Percentiles rank a stretch among this genome's conserved stretches.
phyloP scores from a whole-genome alignment of 2,113 vertebrate genomes.

The Mystacornis crossleyi region DNA sequence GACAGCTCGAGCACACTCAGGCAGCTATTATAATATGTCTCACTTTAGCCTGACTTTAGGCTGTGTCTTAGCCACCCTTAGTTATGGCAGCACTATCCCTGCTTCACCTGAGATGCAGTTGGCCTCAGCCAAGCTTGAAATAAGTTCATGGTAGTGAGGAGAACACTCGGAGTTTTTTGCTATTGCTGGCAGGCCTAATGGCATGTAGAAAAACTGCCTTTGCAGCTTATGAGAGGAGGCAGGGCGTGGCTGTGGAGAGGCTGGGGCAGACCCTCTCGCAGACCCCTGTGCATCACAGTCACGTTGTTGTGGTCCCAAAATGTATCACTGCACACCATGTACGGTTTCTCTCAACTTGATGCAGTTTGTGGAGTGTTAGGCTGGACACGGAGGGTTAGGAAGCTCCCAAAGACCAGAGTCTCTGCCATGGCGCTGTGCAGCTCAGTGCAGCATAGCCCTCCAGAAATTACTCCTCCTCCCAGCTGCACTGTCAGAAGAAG shows the following conservation, averaged over 20 bases:
- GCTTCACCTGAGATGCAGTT: neutral
- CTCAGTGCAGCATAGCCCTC: neutral
- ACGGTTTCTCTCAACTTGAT: neutral
- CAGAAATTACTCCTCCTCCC: neutral
- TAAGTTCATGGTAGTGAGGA: neutral
- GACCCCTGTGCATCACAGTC: fast-evolving
- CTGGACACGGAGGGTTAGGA: neutral
- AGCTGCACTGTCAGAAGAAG: neutral
- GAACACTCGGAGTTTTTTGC: neutral
- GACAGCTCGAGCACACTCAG: conserved; percentile 57
- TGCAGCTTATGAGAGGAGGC: neutral
- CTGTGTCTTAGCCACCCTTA: conserved; percentile 9
- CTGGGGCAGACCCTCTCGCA: neutral
- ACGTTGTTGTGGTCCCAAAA: fast-evolving
- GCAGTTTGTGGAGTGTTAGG: neutral
- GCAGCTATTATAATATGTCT: conserved; percentile 67
- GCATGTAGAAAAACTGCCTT: neutral
- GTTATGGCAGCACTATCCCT: neutral
- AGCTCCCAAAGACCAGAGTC: neutral
- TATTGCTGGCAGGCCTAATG: neutral
- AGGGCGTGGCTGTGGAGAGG: neutral
- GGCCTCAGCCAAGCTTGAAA: neutral
- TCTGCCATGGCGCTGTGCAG: neutral
- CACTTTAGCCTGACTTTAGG: conserved; percentile 57
- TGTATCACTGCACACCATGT: fast-evolving